Conservation (phyloP, 2,113 vertebrate genomes). For the Cardinalis cardinalis region DNA sequence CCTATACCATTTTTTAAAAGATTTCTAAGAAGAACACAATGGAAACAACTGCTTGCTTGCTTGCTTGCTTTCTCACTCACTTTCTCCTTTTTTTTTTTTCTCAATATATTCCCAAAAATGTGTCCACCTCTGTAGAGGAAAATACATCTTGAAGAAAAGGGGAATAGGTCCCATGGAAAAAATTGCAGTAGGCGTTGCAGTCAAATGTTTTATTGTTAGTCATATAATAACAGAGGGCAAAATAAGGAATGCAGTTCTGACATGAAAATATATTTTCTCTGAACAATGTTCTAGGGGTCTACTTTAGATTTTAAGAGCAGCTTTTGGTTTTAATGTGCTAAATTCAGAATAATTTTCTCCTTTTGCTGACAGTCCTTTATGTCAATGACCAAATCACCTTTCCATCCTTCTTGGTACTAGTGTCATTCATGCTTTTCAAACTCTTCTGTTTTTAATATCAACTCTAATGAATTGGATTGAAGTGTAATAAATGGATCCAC, state of each 20-base stretch:
- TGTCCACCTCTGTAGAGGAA: not conserved
- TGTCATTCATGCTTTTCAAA: not conserved
- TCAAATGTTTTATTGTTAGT: not conserved
- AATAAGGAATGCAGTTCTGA: not conserved
- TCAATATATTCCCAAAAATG: not conserved
- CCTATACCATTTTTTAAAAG: not conserved
- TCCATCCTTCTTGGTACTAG: not conserved
- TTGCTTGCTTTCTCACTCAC: accelerated
- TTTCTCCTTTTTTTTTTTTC: not conserved
- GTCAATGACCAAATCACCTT: not conserved
- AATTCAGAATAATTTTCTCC: not conserved
- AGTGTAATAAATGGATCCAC: not conserved
- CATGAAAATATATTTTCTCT: not conserved
- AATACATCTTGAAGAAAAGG: not conserved
- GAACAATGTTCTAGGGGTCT: not conserved
- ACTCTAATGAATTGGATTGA: not conserved
- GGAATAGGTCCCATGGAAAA: not conserved
- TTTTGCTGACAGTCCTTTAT: not conserved
- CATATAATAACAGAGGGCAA: not conserved
- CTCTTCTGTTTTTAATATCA: not conserved
- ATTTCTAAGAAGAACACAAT: not conserved
- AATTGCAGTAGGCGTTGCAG: not conserved
- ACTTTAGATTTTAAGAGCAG: not conserved
- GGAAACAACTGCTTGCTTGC: not conserved
- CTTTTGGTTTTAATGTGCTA: not conserved